phyloP scores from a whole-genome alignment of 2,113 vertebrate genomes.

The Suncus etruscus region DNA sequence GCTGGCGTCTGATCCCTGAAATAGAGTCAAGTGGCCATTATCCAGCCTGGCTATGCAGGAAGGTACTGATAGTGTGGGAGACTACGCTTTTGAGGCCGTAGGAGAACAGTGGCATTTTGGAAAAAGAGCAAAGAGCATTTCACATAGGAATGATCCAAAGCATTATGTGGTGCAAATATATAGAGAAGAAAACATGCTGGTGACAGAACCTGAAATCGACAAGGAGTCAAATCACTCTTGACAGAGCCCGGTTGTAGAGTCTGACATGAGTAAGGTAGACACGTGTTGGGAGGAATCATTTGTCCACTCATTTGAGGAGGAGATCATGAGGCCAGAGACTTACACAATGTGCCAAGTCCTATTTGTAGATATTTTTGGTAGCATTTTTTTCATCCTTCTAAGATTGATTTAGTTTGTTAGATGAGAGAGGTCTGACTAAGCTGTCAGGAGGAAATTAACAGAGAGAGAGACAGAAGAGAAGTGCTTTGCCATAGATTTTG shows the following conservation, averaged over 20 bases:
- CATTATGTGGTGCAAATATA: background rate
- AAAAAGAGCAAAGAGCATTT: background rate
- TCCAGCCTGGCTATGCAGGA: too few species aligned
- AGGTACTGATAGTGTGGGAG: too few species aligned
- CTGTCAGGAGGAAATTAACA: constrained; percentile 11
- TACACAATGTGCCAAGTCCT: background rate
- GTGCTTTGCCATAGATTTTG: background rate
- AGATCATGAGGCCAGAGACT: background rate
- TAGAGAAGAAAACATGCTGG: background rate
- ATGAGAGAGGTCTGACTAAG: background rate
- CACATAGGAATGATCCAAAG: too few species aligned
- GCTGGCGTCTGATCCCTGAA: background rate
- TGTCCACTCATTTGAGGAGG: background rate
- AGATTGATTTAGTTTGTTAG: constrained; percentile 7
- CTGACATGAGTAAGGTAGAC: background rate
- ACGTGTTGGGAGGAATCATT: background rate
- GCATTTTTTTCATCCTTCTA: background rate
- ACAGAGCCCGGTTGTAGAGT: background rate
- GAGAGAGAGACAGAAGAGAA: background rate
- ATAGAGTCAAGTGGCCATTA: too few species aligned
- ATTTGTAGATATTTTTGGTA: background rate
- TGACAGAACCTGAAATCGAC: background rate
- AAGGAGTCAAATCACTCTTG: background rate
- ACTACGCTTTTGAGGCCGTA: too few species aligned
- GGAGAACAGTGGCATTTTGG: background rate